Evolutionary conservation across 2,888 invertebrate genomes (phyloP), one percentile per base, ranked within the genome.

Genomic region (Biston betularia): DNA sequence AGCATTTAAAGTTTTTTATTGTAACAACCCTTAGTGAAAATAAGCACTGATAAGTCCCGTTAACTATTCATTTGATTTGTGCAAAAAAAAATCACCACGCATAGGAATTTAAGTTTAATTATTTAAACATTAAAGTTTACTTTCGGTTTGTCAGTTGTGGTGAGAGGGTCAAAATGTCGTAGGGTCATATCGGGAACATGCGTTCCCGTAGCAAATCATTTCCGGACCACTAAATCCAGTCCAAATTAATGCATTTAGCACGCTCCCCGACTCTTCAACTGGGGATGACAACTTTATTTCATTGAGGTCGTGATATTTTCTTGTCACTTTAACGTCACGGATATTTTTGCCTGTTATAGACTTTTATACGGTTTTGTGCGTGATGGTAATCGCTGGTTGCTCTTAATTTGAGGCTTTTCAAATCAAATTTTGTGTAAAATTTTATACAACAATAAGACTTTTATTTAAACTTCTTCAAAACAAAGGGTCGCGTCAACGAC

Each of bases 241-340:
- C 90, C 87, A 93, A 93, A 93, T 92, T 93, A 93, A 93, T 93
- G 93, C 92, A 92, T 93, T 93, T 93, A 93, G 89, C 93, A 93
- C 93, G 92, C 93, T 92, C 90, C 88, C 89, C 78, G 83, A 76
- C 87, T 81, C 84, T 84, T 85, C 82, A 79, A 82, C 89, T 93
- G 93, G 88, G 88, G 92, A 92, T 93, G 93, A 93, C 93, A 93
- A 92, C 92, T 93, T 90, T 88, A 92, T 93, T 93, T 91, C 90
- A 91, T 93, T 93, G 91, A 92, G 83, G 63, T 85, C 80, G 82
- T 83, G 84, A 92, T 92, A 92, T 90, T 90, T 91, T 92, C 90
- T 90, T 91, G 93, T 93, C 92, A 90, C 88, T 91, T 90, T 86
- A 81, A 77, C 80, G 81, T 80, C 85, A 81, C 44, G 81, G 82